Evolutionary conservation across 1,140 invertebrate species (phyloP), one percentile per base, ranked within the genome.

Genomic region (Orchestia grillus): DNA sequence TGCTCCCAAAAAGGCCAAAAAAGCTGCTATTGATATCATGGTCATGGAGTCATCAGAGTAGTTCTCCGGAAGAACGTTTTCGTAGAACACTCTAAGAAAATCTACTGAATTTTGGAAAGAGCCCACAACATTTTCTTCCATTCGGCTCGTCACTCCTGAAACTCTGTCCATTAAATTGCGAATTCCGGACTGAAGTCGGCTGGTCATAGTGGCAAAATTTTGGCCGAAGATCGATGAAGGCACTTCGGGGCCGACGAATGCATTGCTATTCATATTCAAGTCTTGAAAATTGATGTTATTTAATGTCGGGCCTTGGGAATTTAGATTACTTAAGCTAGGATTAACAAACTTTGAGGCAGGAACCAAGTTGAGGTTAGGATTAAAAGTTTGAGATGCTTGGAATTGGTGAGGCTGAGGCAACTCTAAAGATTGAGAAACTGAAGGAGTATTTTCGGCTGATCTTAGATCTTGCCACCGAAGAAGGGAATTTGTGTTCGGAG

Each of bases 21-120:
- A 94, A 40, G 92, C 92, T 44, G 92, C 92, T 47, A 94, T 94
- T 6, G 92, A 94, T 19, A 94, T 94, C 44, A 94, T n/a, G 15
- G 92, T 94, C 92, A 94, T 94, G 11, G 92, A 94, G 47, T 94
- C 92, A 47, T 94, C 92, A 19, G 92, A 94, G 36, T 94, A 94
- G 36, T 94, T 94, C 47, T 94, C 92, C 40, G 92, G 92, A 16
- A 94, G 44, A 47, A 94, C 92, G 36, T 94, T 94, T 47, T 94
- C 92, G 44, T 94, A 94, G 44, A 94, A 94, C 15, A 45, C 44
- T 44, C 92, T 44, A 11, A 94, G 44, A 45, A 94, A 94, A 47
- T 94, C 92, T 45, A 94, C 44, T 40, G 92, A 44, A 94, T 94
- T 94, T 44, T 94, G 92, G 36, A 45, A 94, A 44, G 92, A 94